A percentile compares a stretch with the other conserved stretches of the same genome.
These are phyloP conservation scores for Poeciliopsis prolifica DNA, from an alignment of 2,113 vertebrate genomes.

Conservation along the genomic window DNA sequence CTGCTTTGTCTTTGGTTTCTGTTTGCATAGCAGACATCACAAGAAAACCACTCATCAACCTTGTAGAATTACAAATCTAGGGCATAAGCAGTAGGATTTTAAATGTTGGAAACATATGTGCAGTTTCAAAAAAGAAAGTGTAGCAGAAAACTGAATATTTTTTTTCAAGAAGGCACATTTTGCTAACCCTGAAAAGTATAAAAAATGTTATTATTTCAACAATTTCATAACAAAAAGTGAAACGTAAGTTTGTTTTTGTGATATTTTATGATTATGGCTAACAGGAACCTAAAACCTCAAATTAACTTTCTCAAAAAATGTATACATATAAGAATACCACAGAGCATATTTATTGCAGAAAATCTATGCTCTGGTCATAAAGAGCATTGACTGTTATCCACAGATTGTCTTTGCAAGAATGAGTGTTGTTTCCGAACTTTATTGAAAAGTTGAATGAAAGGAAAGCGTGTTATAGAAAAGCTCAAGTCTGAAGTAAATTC, in stretches of 20 bases:
- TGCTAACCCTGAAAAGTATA: background rate
- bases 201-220: background rate
- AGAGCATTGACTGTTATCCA: too few species aligned
- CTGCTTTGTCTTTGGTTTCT: background rate
- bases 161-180: background rate
- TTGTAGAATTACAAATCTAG: background rate
- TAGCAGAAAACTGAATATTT: background rate
- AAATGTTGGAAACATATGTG: background rate
- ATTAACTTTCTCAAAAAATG: background rate
- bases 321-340: too few species aligned
- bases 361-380: too few species aligned
- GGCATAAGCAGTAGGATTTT: background rate
- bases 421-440: too few species aligned
- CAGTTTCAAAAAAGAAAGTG: background rate
- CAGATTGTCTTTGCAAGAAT: too few species aligned
- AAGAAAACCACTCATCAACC: background rate
- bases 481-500: too few species aligned
- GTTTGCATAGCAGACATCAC: conserved; percentile 5
- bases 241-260: background rate
- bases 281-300: background rate
- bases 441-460: too few species aligned
- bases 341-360: too few species aligned
- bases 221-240: background rate
- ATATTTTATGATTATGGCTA: background rate
- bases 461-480: too few species aligned